Base-by-base conservation (phyloP, 92 coral and sea anemone genomes). In the Parazoanthus darwini region DNA sequence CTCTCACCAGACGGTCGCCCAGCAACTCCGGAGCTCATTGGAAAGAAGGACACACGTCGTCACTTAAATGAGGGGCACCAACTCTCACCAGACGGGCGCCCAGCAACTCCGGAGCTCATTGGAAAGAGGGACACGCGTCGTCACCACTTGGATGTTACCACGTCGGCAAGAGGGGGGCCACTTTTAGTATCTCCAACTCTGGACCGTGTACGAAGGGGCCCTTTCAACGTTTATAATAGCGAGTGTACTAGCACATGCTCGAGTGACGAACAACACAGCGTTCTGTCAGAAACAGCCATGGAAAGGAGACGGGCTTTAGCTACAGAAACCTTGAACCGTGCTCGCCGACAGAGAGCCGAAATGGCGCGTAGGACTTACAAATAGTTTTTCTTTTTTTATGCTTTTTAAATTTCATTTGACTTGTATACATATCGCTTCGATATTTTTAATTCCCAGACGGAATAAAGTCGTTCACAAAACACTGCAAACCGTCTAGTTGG, bases 281-380 rank as follows among this genome's bases (percentile, higher is more conserved):
- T 76, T 15, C 86, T 92, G 51, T 92, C 94, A 38, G 87, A 86
- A 33, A 87, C 88, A 35, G 88, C 94, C 18, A 92, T 92, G 94
- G 70, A 92, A 46, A 92, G 79, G 77, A 88, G 92, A 74, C 79
- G 91, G 9, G 94, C 89, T 63, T 76, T 92, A 13, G 94, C 94
- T 0, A 79, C 90, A 23, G 74, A 86, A 71, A 92, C 92, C 16
- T 82, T 92, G 37, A 91, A 86, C 65, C 92, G 94, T 44, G 94
- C 94, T 50, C 85, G 82, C 39, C 86, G 85, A 70, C 90, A 87
- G 20, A 84, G 86, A 67, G 92, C 89, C 6, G 56, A 84, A 71
- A 8, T 84, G 42, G 33, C 66, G 0, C 78, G 79, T 26, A 51
- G 87, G 67, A 84, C 78, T 6, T 37, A 67, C 9, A 84, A 46